Evolutionary conservation across 2,888 invertebrate genomes (phyloP).

Genomic region (Mimumesa dahlbomi): DNA sequence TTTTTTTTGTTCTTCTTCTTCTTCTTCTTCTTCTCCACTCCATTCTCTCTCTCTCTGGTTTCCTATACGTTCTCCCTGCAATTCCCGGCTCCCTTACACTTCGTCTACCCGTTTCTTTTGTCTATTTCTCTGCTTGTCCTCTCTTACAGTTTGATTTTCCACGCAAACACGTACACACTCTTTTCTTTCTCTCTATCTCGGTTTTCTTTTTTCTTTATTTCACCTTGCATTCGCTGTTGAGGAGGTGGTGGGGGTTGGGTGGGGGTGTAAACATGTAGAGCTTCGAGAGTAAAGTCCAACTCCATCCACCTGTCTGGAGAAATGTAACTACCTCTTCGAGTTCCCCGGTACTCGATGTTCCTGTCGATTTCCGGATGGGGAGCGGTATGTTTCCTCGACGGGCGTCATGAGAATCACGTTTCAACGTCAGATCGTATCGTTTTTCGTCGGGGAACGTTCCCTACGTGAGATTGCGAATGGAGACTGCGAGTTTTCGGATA

Average conservation of each 20-base stretch:
- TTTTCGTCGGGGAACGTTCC: background rate
- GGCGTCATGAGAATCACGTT: conserved; percentile 27
- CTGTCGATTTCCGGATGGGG: conserved; percentile 35
- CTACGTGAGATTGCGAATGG: background rate
- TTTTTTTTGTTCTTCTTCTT: background rate
- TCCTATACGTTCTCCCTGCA: too few species aligned
- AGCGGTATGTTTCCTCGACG: conserved; percentile 15
- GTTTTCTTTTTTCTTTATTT: conserved; percentile 1
- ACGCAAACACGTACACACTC: too few species aligned
- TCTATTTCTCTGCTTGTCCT: background rate
- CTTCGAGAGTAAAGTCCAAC: conserved; percentile 10
- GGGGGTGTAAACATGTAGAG: conserved; percentile 30
- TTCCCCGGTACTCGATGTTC: conserved; percentile 18
- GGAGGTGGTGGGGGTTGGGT: too few species aligned
- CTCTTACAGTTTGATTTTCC: conserved; percentile 2
- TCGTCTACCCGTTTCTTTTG: background rate
- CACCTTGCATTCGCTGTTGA: background rate
- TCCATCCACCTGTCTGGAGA: conserved; percentile 32
- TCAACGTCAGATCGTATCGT: conserved; percentile 14
- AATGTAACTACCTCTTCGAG: conserved; percentile 2
- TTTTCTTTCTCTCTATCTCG: conserved; percentile 1
- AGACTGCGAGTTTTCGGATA: conserved; percentile 7
- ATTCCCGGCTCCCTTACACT: too few species aligned
- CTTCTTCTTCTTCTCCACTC: conserved; percentile 7
- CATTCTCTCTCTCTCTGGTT: background rate